phyloP scores from a whole-genome alignment of 2,797 vertebrate species.

The Gambelia wislizenii region DNA sequence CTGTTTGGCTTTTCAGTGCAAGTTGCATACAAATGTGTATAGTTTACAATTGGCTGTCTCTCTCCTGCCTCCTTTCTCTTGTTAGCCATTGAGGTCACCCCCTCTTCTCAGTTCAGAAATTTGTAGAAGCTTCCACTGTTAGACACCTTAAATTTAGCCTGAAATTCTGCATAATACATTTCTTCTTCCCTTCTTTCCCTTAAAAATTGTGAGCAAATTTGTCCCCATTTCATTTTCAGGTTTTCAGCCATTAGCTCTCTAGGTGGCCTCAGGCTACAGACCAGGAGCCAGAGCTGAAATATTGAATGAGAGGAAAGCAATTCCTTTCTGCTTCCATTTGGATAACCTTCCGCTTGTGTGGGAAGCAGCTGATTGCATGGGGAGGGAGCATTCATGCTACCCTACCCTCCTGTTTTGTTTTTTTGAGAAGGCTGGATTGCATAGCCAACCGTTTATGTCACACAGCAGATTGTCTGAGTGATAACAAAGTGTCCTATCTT shows the following conservation, averaged over 20 bases:
- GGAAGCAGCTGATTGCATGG: background rate
- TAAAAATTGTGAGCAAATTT: background rate
- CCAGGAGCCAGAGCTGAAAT: background rate
- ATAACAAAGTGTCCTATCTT: too few species aligned
- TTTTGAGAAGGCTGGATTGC: background rate
- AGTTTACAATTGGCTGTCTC: background rate
- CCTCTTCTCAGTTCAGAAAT: background rate
- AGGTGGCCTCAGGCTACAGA: background rate
- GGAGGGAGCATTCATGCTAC: too few species aligned
- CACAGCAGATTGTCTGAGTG: background rate
- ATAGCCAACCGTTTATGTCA: background rate
- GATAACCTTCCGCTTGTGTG: background rate
- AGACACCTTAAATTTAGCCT: background rate
- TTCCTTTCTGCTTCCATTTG: background rate
- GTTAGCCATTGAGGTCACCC: background rate
- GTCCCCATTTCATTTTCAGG: background rate
- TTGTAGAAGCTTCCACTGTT: background rate
- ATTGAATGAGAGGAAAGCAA: background rate
- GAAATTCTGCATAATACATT: background rate
- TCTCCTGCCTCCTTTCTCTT: background rate
- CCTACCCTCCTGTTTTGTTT: too few species aligned
- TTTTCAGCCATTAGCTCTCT: background rate
- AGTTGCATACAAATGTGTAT: background rate
- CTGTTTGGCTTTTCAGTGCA: background rate
- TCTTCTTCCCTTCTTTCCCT: background rate